These are phyloP conservation scores for Dallia pectoralis DNA, from an alignment of 2,797 vertebrate species.

Conservation along the genomic window DNA sequence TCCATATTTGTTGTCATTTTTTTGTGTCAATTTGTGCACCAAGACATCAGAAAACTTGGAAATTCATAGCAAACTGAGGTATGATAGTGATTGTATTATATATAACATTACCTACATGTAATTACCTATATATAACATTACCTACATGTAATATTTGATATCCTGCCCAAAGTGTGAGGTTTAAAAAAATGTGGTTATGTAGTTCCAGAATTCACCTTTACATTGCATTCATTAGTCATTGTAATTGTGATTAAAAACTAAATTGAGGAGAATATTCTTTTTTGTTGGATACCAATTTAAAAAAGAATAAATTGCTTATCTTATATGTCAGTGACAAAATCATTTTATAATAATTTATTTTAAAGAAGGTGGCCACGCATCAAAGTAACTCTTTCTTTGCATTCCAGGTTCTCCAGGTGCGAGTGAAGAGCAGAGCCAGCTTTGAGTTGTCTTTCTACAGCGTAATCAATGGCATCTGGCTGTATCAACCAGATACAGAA, in stretches of 20 bases:
- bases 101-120: too few species aligned
- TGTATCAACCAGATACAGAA: slow-evolving; percentile 84
- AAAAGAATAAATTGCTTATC: not conserved
- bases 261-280: not conserved
- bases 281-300: not conserved
- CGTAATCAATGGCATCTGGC: slow-evolving; percentile 76
- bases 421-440: slow-evolving; percentile 72
- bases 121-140: too few species aligned
- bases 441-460: slow-evolving; percentile 75
- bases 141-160: too few species aligned
- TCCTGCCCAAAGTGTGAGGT: too few species aligned
- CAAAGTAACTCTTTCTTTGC: not conserved
- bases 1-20: too few species aligned
- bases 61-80: too few species aligned
- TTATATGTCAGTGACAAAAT: not conserved
- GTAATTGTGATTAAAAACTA: not conserved
- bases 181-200: too few species aligned
- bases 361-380: not conserved
- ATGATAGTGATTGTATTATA: too few species aligned
- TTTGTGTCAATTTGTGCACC: too few species aligned
- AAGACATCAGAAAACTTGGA: too few species aligned
- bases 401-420: slow-evolving; percentile 77
- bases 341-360: too few species aligned
- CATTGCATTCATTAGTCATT: not conserved
- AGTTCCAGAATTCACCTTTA: too few species aligned